phyloP scores from a whole-genome alignment of 2,113 vertebrate species.

The Esox niger region DNA sequence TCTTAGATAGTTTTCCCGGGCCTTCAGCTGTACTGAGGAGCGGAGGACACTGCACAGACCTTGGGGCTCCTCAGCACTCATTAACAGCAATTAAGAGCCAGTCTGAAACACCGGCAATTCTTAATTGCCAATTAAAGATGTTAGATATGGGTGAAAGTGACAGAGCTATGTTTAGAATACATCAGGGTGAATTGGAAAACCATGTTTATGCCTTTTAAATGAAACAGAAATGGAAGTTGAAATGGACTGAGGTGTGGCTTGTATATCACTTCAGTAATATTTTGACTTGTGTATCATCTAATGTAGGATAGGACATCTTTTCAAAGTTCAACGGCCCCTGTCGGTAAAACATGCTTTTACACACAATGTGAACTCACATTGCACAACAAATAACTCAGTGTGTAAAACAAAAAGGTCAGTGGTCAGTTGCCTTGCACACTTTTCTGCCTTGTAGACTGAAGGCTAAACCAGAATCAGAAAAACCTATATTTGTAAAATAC shows the following conservation, averaged over 20 bases:
- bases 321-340: too few relatives aligned
- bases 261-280: background rate
- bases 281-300: too few relatives aligned
- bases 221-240: slow-evolving; percentile 42
- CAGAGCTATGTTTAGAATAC: slow-evolving; percentile 63
- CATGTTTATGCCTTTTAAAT: slow-evolving; percentile 56
- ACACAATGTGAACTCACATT: too few relatives aligned
- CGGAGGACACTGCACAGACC: slow-evolving; percentile 53
- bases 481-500: too few relatives aligned
- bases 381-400: too few relatives aligned
- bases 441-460: too few relatives aligned
- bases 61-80: slow-evolving; percentile 61
- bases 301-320: too few relatives aligned
- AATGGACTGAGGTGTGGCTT: slow-evolving; percentile 24
- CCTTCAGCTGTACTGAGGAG: slow-evolving; percentile 5
- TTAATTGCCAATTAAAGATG: slow-evolving; percentile 74
- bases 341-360: too few relatives aligned
- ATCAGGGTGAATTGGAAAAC: slow-evolving; percentile 54
- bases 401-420: too few relatives aligned
- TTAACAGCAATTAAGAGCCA: slow-evolving; percentile 74
- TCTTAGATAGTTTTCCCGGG: background rate
- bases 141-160: slow-evolving; percentile 67
- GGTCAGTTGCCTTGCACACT: too few relatives aligned
- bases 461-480: too few relatives aligned
- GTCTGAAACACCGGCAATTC: slow-evolving; percentile 64